Evolutionary conservation across 2,888 invertebrate genomes (phyloP).

Genomic region (Polymixis lichenea): DNA sequence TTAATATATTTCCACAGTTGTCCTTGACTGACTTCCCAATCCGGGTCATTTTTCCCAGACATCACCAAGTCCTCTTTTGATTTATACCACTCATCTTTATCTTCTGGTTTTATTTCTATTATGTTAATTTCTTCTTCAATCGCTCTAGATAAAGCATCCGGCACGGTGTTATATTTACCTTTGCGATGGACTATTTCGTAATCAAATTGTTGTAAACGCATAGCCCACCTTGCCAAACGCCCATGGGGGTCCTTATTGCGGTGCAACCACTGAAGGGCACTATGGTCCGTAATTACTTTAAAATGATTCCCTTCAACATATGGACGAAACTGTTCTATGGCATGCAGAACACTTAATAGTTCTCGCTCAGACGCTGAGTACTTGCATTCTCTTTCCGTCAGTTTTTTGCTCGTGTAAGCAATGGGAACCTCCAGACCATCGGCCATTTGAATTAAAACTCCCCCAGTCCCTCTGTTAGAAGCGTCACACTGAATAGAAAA

Average conservation of each 20-base stretch:
- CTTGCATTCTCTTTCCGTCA: no score
- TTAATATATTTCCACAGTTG: conserved; percentile 4
- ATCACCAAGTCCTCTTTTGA: conserved; percentile 24
- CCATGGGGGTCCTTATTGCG: no score
- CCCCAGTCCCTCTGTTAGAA: no score
- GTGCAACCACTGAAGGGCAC: no score
- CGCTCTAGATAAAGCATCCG: neutral
- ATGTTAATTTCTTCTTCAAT: conserved; percentile 17
- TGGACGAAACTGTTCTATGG: conserved; percentile 27
- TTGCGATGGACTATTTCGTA: no score
- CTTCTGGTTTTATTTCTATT: conserved; percentile 17
- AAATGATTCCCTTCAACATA: conserved; percentile 25
- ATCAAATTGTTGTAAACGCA: no score
- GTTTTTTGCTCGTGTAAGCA: no score
- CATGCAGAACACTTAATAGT: conserved; percentile 31
- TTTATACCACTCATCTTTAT: conserved; percentile 31
- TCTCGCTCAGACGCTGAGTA: conserved; percentile 4
- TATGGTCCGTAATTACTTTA: conserved; percentile 1
- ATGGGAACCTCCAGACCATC: no score
- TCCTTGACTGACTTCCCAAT: conserved; percentile 18
- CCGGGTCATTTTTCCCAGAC: neutral
- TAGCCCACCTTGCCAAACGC: no score
- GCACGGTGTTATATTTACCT: neutral
- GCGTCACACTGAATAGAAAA: no score
- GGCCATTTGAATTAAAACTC: no score